These are phyloP conservation scores for Atlantisia rogersi DNA, from an alignment of 2,113 vertebrate species.

Conservation along the genomic window DNA sequence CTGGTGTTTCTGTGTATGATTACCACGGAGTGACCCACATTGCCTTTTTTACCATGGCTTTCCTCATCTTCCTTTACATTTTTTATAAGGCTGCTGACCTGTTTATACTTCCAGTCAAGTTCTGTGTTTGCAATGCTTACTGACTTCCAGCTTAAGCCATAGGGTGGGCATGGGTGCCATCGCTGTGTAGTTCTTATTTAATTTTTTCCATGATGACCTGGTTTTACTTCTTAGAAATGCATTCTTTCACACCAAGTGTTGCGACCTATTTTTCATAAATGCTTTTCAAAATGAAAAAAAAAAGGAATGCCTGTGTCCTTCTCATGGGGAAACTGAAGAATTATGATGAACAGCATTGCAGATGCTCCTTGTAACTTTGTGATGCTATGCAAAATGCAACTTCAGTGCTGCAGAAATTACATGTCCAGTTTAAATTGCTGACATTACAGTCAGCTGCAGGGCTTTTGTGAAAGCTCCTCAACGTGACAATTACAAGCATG, in stretches of 20 bases:
- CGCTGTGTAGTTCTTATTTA: background rate
- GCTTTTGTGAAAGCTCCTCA: background rate
- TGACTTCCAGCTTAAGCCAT: background rate
- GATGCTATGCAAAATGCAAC: background rate
- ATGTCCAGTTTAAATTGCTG: background rate
- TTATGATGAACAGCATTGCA: background rate
- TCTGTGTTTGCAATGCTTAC: background rate
- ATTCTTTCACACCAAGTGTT: background rate
- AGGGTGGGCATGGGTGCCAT: rapidly evolving
- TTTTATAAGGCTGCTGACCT: background rate
- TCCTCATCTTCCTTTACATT: background rate
- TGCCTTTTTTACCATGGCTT: background rate
- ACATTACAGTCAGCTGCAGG: background rate
- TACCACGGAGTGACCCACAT: background rate
- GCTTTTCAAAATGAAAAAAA: background rate
- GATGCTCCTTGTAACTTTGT: background rate
- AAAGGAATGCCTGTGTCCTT: background rate
- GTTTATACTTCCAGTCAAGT: background rate
- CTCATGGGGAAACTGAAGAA: background rate
- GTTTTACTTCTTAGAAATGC: background rate
- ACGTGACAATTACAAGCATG: background rate
- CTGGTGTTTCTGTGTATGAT: background rate
- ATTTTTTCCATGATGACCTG: background rate
- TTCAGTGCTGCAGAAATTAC: background rate
- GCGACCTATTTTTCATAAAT: background rate